Evolutionary conservation across 2,888 invertebrate genomes (phyloP).

Genomic region (Anagyrus pseudococci): DNA sequence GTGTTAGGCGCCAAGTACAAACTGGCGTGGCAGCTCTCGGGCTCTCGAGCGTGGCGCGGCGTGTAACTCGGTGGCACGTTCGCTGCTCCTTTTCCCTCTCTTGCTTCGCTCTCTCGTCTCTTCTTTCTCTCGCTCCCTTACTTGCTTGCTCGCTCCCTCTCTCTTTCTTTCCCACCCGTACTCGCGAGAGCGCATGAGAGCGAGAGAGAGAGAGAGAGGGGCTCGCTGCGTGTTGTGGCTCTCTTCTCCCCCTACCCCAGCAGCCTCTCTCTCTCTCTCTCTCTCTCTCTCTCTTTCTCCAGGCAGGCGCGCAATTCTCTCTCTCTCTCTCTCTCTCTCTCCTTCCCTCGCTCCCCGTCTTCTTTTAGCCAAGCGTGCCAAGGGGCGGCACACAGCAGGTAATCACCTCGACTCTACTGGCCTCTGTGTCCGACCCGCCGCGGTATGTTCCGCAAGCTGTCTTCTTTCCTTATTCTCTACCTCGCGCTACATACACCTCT

Average conservation of each 20-base stretch:
- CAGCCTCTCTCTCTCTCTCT: background rate
- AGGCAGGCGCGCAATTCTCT: background rate
- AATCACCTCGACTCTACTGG: slow-evolving; percentile 35
- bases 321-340: slow-evolving; percentile 18
- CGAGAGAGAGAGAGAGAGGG: no score
- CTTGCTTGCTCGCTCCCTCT: slow-evolving; percentile 31
- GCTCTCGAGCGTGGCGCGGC: slow-evolving; percentile 57
- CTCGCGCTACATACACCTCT: slow-evolving; percentile 20
- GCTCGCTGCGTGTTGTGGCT: no score
- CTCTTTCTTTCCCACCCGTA: slow-evolving; percentile 39
- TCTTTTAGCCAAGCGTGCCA: slow-evolving; percentile 9
- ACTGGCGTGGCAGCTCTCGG: slow-evolving; percentile 50
- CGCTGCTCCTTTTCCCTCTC: slow-evolving; percentile 46
- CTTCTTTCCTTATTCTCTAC: slow-evolving; percentile 27
- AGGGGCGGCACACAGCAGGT: slow-evolving; percentile 41
- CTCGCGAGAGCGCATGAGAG: background rate
- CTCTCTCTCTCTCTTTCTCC: background rate
- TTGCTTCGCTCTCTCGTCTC: slow-evolving; percentile 30
- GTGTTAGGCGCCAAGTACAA: slow-evolving; percentile 50
- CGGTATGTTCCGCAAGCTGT: slow-evolving; percentile 29
- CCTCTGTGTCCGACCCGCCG: slow-evolving; percentile 10
- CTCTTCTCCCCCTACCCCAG: slow-evolving; percentile 9
- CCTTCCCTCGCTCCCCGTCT: background rate
- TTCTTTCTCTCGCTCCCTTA: slow-evolving; percentile 30
- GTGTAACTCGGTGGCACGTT: slow-evolving; percentile 52